A percentile compares a stretch with the other conserved stretches of the same genome.
phyloP scores from a whole-genome alignment of 2,888 invertebrate genomes.

The Cephus pulcher region DNA sequence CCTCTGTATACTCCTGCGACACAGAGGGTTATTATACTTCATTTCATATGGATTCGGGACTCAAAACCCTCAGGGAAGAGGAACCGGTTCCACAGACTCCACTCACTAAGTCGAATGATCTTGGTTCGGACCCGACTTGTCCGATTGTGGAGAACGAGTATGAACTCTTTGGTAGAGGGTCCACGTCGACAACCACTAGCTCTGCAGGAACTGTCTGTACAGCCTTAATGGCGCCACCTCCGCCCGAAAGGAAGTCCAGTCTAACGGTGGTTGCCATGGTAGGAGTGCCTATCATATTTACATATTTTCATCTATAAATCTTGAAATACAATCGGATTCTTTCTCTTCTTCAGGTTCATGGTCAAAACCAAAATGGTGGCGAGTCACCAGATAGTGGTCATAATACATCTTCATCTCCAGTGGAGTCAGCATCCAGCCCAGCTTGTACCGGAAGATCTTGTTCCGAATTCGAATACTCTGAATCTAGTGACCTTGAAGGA shows the following conservation, averaged over 20 bases:
- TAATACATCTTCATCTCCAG: constrained; percentile 84
- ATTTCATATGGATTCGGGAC: constrained; percentile 95
- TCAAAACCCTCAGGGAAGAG: constrained; percentile 85
- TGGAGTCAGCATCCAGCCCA: constrained; percentile 80
- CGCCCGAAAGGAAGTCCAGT: constrained; percentile 86
- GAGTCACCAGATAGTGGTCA: constrained; percentile 85
- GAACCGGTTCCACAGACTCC: constrained; percentile 79
- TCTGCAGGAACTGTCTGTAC: constrained; percentile 92
- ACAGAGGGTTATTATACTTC: constrained; percentile 98
- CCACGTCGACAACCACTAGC: constrained; percentile 90
- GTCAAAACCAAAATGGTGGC: constrained; percentile 72
- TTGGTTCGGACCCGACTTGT: constrained; percentile 76
- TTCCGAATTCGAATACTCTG: constrained; percentile 86
- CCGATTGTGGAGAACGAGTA: constrained; percentile 87
- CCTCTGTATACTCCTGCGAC: constrained; percentile 94
- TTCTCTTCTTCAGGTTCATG: constrained; percentile 52
- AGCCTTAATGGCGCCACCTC: constrained; percentile 82
- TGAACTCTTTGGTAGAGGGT: constrained; percentile 91
- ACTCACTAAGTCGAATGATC: constrained; percentile 72
- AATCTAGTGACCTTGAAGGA: constrained; percentile 89
- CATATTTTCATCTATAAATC: neutral
- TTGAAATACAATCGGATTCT: neutral
- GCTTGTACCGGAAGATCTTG: constrained; percentile 76
- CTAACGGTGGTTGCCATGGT: constrained; percentile 64
- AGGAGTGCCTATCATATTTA: constrained; percentile 12